A percentile compares a stretch with the other conserved stretches of the same genome.
Evolutionary conservation across 2,888 invertebrate species (phyloP).

Genomic region (Dorcus parallelipipedus): DNA sequence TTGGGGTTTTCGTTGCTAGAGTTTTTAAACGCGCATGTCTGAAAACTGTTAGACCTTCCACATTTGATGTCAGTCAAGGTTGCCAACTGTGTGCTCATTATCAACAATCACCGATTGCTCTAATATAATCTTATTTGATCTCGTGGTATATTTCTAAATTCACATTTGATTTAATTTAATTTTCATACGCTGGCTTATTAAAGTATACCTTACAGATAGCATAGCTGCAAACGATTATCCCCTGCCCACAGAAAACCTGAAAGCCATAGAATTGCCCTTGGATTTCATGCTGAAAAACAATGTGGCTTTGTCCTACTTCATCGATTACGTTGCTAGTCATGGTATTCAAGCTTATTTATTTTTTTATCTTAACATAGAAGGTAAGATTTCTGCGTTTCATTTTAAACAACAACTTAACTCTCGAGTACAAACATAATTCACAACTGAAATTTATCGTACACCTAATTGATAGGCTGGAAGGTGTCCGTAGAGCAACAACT

Average conservation of each 20-base stretch:
- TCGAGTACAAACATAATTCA: not conserved
- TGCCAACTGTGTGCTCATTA: no score
- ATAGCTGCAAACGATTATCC: conserved; percentile 24
- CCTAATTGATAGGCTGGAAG: conserved; percentile 53
- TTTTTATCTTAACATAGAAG: conserved; percentile 75
- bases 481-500: conserved; percentile 71
- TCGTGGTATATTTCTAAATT: not conserved
- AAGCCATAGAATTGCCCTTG: conserved; percentile 57
- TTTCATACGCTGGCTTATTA: not conserved
- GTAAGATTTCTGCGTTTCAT: conserved; percentile 38
- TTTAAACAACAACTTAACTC: not conserved
- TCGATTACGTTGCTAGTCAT: conserved; percentile 70
- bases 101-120: no score
- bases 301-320: conserved; percentile 71
- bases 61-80: no score
- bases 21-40: no score
- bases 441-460: not conserved
- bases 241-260: conserved; percentile 39
- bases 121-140: no score
- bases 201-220: conserved; percentile 1
- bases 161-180: not conserved
- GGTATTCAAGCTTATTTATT: conserved; percentile 70
- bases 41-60: no score
- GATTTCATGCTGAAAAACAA: conserved; percentile 74
- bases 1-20: no score